phyloP scores from a whole-genome alignment of 2,888 invertebrate genomes.

The Sphaerophoria rueppellii region DNA sequence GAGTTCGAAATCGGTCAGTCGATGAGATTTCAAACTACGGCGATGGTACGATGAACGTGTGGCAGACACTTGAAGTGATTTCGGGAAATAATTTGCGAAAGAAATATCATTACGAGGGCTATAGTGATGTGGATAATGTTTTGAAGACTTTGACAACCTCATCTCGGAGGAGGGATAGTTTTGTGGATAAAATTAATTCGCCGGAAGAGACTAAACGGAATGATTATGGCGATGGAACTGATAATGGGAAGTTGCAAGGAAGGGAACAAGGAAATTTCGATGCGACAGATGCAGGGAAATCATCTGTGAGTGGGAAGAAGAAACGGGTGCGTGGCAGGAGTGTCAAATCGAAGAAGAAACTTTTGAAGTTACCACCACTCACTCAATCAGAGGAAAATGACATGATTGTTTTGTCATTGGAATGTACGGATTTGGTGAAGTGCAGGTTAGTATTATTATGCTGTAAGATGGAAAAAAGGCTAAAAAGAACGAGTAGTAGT shows the following conservation, averaged over 20 bases:
- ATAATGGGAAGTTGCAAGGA: conserved; percentile 1
- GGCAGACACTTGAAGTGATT: conserved; percentile 81
- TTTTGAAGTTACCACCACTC: conserved; percentile 32
- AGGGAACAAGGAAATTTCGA: conserved; percentile 14
- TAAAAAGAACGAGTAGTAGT: no score
- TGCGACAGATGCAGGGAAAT: background rate
- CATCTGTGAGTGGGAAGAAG: conserved; percentile 10
- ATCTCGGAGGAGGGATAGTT: conserved; percentile 79
- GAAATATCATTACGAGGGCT: conserved; percentile 80
- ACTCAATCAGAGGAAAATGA: conserved; percentile 74
- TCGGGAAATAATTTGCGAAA: conserved; percentile 78
- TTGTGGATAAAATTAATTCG: conserved; percentile 75
- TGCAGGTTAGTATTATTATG: conserved; percentile 78
- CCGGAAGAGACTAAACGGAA: conserved; percentile 49
- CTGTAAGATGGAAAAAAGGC: no score
- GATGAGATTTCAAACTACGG: conserved; percentile 78
- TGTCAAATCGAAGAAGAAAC: background rate
- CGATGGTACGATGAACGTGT: conserved; percentile 80
- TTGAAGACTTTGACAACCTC: conserved; percentile 77
- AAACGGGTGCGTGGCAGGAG: conserved; percentile 2
- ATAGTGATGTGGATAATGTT: conserved; percentile 77
- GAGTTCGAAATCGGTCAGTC: conserved; percentile 78
- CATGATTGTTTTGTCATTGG: conserved; percentile 77
- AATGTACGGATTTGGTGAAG: conserved; percentile 79
- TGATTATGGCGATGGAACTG: conserved; percentile 48